Evolutionary conservation across 92 coral and sea anemone species (phyloP).

Genomic region (Porites lobata): DNA sequence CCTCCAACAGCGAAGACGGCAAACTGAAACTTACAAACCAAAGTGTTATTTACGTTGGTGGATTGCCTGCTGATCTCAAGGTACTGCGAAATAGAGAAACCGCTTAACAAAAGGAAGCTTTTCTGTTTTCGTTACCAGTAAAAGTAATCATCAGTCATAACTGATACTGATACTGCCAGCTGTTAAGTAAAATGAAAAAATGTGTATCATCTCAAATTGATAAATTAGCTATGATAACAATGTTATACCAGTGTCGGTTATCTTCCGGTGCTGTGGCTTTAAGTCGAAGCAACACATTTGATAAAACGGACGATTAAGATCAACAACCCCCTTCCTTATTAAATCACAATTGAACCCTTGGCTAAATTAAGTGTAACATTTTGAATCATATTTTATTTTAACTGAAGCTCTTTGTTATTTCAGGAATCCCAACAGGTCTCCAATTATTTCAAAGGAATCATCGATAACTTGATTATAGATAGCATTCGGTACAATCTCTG

Average conservation of each 20-base stretch:
- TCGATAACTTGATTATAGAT: constrained; percentile 65
- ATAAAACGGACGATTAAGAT: neutral
- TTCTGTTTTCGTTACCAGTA: no score
- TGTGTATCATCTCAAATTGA: no score
- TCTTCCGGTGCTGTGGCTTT: no score
- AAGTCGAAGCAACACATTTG: no score
- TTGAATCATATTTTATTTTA: no score
- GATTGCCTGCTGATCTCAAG: constrained; percentile 53
- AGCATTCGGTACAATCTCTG: constrained; percentile 62
- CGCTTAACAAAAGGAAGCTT: neutral
- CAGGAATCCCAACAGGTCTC: neutral
- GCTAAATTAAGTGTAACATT: no score
- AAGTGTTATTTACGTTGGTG: constrained; percentile 74
- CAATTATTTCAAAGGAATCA: constrained; percentile 64
- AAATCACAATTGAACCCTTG: no score
- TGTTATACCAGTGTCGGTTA: no score
- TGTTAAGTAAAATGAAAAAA: no score
- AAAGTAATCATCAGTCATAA: no score
- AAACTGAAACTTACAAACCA: constrained; percentile 44
- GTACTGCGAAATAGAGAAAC: constrained; percentile 18
- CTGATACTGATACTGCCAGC: no score
- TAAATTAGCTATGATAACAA: no score
- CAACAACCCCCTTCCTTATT: neutral
- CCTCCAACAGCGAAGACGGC: constrained; percentile 10
- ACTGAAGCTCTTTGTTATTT: neutral